Evolutionary conservation across 2,797 vertebrate genomes (phyloP).

Genomic region (Neostethus bicornis): DNA sequence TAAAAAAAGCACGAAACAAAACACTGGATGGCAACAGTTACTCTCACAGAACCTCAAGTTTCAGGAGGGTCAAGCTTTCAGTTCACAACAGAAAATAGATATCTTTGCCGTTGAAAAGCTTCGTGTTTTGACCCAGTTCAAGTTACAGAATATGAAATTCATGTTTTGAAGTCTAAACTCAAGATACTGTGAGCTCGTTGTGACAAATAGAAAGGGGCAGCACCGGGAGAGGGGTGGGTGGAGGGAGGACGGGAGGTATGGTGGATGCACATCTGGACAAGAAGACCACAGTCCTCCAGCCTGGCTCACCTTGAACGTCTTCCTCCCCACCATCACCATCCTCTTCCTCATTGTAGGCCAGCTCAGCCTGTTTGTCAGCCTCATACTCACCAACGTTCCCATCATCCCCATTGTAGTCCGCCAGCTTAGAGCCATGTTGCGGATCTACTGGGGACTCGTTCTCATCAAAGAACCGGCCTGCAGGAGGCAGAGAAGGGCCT

Average conservation of each 20-base stretch:
- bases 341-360: slow-evolving; percentile 99
- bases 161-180: slow-evolving; percentile 57
- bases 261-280: slow-evolving; percentile 75
- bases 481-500: slow-evolving; percentile 89
- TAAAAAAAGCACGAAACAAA: slow-evolving; percentile 55
- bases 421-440: slow-evolving; percentile 98
- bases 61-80: slow-evolving; percentile 39
- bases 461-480: slow-evolving; percentile 99
- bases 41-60: slow-evolving; percentile 74
- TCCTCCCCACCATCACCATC: slow-evolving; percentile 99
- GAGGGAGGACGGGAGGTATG: slow-evolving; percentile 69
- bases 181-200: slow-evolving; percentile 71
- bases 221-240: slow-evolving; percentile 62
- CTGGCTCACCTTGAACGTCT: slow-evolving; percentile 99
- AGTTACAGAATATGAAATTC: slow-evolving; percentile 11
- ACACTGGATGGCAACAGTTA: slow-evolving; percentile 58
- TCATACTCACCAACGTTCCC: slow-evolving; percentile 99
- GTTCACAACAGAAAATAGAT: slow-evolving; percentile 10
- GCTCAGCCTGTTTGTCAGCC: slow-evolving; percentile 99
- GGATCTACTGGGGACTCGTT: slow-evolving; percentile 99
- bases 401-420: slow-evolving; percentile 99
- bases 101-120: slow-evolving; percentile 18
- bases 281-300: slow-evolving; percentile 63
- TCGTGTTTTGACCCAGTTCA: slow-evolving; percentile 22
- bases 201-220: slow-evolving; percentile 51